Evolutionary conservation across 1,140 invertebrate genomes (phyloP), one percentile per base, ranked within the genome.

Genomic region (Trichogramma pretiosum): DNA sequence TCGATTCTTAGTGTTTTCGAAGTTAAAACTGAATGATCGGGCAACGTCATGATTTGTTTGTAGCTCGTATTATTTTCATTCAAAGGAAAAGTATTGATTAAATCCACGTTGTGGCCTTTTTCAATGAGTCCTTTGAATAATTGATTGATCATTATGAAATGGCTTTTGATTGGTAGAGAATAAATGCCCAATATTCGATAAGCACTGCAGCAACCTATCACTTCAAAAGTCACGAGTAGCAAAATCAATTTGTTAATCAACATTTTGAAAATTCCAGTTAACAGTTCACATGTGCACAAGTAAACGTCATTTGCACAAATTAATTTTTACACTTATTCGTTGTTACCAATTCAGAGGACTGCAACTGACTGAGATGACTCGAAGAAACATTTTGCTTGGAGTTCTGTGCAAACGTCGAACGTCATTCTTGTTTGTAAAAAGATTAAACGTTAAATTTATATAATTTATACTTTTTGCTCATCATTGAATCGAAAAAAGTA

Each of bases 61-160:
- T 60, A 61, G 46, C 68, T 68, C 0, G 50, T 34, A 56, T 43
- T 8, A 8, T 23, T 42, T 41, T 50, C 41, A 35, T 58, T 47
- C 14, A 51, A 52, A 3, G 60, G 57, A 46, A 56, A 63, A 2
- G 55, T 35, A 5, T 53, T 59, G 8, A 68, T 45, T 13, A 67
- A 48, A 9, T 60, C 59, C 8, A 71, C 49, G n/a, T 62, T 49
- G 42, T 69, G 68, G 3, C 64, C 67, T 18, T 46, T 41, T 10
- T 46, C 32, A 0, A 61, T 62, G 5, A 71, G 37, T n/a, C 48
- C 61, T 28, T 57, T 56, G 30, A 62, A 57, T 5, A 67, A n/a
- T 1, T 54, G 46, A 8, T 61, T 58, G 22, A 61, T 59, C 45
- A 68, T 55, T n/a, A 54, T 50, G 18, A 51, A 58, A 36, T 68